Evolutionary conservation across 2,113 vertebrate genomes (phyloP).

Genomic region (Sander vitreus): DNA sequence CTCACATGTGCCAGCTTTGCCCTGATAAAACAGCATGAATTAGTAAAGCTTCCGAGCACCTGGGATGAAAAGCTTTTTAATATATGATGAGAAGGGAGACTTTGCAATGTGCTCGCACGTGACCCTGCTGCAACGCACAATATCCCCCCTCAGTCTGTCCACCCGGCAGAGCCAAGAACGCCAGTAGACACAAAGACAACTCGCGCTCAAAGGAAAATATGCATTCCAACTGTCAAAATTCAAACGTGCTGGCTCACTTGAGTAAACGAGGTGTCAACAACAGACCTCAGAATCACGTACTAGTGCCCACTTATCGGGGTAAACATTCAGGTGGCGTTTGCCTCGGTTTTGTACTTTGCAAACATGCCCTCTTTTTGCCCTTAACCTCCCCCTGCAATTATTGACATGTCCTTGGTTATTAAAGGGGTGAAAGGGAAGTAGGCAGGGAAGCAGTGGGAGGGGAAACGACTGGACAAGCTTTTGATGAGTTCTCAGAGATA

Average conservation of each 20-base stretch:
- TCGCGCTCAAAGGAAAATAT: background rate
- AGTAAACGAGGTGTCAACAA: slow-evolving; percentile 43
- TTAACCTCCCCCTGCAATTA: slow-evolving; percentile 41
- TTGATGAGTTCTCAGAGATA: slow-evolving; percentile 76
- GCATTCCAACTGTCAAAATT: slow-evolving; percentile 5
- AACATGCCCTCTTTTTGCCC: slow-evolving; percentile 40
- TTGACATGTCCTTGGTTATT: slow-evolving; percentile 59
- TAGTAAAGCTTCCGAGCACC: slow-evolving; percentile 73
- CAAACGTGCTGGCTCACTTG: slow-evolving; percentile 16
- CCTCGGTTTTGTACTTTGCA: slow-evolving; percentile 7
- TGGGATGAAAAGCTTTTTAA: slow-evolving; percentile 76
- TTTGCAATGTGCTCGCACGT: slow-evolving; percentile 63
- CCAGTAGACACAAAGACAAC: slow-evolving; percentile 1
- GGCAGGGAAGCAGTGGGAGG: slow-evolving; percentile 41
- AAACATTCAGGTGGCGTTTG: slow-evolving; percentile 17
- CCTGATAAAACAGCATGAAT: slow-evolving; percentile 72
- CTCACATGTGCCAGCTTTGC: slow-evolving; percentile 59
- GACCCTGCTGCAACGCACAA: slow-evolving; percentile 54
- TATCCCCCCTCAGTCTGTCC: slow-evolving; percentile 62
- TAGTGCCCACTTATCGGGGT: background rate
- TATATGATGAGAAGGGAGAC: slow-evolving; percentile 72
- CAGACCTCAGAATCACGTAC: background rate
- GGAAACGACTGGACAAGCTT: slow-evolving; percentile 60
- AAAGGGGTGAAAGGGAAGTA: slow-evolving; percentile 27
- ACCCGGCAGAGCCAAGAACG: slow-evolving; percentile 40